Evolutionary conservation across 2,113 vertebrate genomes (phyloP).

Genomic region (Danionella cerebrum): DNA sequence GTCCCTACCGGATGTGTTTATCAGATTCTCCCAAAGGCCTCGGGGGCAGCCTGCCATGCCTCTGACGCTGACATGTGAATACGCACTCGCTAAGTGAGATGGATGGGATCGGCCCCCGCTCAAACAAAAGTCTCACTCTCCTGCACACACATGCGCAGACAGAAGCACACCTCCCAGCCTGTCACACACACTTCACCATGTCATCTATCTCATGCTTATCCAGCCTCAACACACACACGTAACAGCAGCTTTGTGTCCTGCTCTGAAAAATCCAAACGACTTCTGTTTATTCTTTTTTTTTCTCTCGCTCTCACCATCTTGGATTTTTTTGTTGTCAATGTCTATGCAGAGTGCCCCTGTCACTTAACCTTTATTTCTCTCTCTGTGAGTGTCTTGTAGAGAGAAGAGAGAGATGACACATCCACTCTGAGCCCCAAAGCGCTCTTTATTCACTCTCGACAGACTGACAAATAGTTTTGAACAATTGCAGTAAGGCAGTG

Average conservation of each 20-base stretch:
- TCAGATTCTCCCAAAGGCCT: conserved; percentile 31
- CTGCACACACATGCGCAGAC: conserved; percentile 13
- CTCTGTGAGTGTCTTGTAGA: conserved; percentile 17
- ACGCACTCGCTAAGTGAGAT: conserved; percentile 38
- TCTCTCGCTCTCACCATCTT: conserved; percentile 39
- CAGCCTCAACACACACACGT: conserved; percentile 24
- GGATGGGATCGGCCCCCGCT: conserved; percentile 36
- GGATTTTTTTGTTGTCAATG: conserved; percentile 33
- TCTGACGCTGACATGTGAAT: conserved; percentile 26
- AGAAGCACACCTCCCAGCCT: conserved; percentile 21
- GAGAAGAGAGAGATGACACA: not conserved
- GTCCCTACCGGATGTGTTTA: conserved; percentile 25
- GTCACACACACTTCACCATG: conserved; percentile 39
- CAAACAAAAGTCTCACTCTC: conserved; percentile 39
- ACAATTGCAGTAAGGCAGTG: not conserved
- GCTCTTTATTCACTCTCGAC: not conserved
- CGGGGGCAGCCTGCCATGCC: conserved; percentile 36
- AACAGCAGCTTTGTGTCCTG: conserved; percentile 16
- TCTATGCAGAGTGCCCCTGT: not conserved
- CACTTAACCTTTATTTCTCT: conserved; percentile 28
- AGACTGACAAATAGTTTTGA: not conserved
- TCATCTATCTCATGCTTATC: conserved; percentile 40
- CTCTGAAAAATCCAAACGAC: conserved; percentile 32
- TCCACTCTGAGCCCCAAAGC: not conserved
- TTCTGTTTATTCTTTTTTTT: conserved; percentile 2